Percentiles rank a stretch among this genome's conserved stretches.
These are phyloP conservation scores for Fundulus diaphanus DNA, from an alignment of 2,797 vertebrate genomes.

Conservation along the genomic window DNA sequence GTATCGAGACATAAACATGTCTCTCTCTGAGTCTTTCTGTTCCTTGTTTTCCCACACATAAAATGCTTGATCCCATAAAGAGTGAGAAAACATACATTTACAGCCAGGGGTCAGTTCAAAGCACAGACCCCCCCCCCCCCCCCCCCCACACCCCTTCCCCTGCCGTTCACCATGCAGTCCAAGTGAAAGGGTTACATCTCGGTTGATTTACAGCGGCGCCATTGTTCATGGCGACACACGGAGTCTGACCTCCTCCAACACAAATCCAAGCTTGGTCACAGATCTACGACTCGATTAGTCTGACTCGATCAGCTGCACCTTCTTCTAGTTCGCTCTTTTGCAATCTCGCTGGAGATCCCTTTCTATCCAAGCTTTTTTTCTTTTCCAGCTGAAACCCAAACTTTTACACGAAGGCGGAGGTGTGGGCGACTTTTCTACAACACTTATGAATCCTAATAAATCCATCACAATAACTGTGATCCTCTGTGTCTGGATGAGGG, in stretches of 20 bases:
- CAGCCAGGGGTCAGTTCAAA: constrained; percentile 75
- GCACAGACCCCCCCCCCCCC: constrained; percentile 36
- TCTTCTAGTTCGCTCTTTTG: constrained; percentile 24
- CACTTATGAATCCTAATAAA: constrained; percentile 76
- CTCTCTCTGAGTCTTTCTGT: constrained; percentile 17
- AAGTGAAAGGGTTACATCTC: neutral
- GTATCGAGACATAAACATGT: constrained; percentile 69
- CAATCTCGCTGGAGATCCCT: neutral
- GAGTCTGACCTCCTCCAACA: constrained; percentile 58
- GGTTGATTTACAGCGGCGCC: neutral
- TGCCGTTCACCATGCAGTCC: constrained; percentile 25
- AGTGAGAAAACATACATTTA: constrained; percentile 61
- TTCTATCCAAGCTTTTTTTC: constrained; percentile 44
- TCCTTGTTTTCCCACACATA: constrained; percentile 26
- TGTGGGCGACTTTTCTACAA: constrained; percentile 57
- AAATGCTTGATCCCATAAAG: constrained; percentile 47
- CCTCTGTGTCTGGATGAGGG: constrained; percentile 71
- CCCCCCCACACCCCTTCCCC: constrained; percentile 39
- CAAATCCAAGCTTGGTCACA: constrained; percentile 22
- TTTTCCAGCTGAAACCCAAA: constrained; percentile 65
- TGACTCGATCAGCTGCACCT: constrained; percentile 1
- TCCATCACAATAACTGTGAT: constrained; percentile 79
- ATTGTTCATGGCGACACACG: constrained; percentile 31
- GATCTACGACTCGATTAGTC: constrained; percentile 5
- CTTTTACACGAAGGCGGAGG: constrained; percentile 58